Evolutionary conservation across 1,140 invertebrate species (phyloP), one percentile per base, ranked within the genome.

Genomic region (Drosophila paulistorum): DNA sequence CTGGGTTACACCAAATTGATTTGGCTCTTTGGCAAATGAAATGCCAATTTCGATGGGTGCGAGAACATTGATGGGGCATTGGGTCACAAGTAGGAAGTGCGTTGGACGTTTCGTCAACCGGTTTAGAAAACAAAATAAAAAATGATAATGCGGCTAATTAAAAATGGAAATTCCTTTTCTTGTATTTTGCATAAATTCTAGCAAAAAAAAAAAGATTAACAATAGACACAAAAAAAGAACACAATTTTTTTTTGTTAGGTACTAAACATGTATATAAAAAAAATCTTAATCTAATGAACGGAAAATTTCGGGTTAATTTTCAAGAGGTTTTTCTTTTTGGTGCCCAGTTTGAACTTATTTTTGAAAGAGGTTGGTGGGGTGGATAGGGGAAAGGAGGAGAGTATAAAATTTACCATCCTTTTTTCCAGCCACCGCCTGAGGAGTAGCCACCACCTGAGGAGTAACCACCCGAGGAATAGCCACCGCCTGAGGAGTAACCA

Each of bases 371-470:
- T 35, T 14, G 58, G 7, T 4, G 9, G 6, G 7, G 10, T 11
- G 30, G 20, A n/a, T 1, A 10, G 9, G 0, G 37, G 14, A 7
- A n/a, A 23, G 1, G 3, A 10, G 37, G 37, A 11, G 11, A 6
- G 4, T 13, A 5, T 11, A 26, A 0, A 3, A 26, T 41, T 70
- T 87, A 87, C 83, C 83, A 87, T 76, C 83, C 83, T 79, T 85
- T 74, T 64, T 86, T 86, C 82, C 82, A 85, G 58, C 81, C 76
- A n/a, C 79, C 73, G 10, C 68, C 80, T 4, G 71, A 65, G 5
- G 61, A 71, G 23, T 35, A 74, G 17, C 73, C 77, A 6, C 74
- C 76, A 35, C 41, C 64, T 2, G 41, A 42, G 17, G 61, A 74
- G 55, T 59, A 69, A 30, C 79, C 77, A 54, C 72, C 73, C 4